Base-by-base conservation (phyloP, 2,888 invertebrate species). In the Scaptomyza parva region DNA sequence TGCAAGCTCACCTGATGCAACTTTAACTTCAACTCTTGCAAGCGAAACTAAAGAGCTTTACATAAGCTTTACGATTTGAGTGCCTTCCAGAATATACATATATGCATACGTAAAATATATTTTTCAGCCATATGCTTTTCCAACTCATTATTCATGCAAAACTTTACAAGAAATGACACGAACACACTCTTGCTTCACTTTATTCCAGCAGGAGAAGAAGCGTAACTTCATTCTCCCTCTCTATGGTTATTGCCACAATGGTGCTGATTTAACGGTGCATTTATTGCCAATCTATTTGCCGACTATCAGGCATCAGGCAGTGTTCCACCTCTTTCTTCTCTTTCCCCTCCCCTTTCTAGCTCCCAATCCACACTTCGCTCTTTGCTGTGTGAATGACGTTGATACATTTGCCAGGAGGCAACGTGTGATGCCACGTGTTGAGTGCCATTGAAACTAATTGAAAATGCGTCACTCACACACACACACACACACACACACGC, bases 371-470 rank as follows among this genome's bases (percentile, higher is more conserved):
- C 33, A 3, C 14, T 22, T 20, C 14, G 2, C 1, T 18, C 28
- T 9, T 44, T 14, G 59, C 47, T 22, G 39, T 65, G 65, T 51
- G 66, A 40, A 43, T 70, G 85, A 79, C 79, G 84, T 73, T 80
- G 84, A 79, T 70, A 81, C 81, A 80, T 84, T 73, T 77, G 68
- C 72, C 51, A 54, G 63, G 53, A 52, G 47, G 73, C 63, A 74
- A 41, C 44, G 40, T 70, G 57, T 43, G 54, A 53, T 53, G 66
- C 67, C 76, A 67, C 68, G 85, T 81, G 85, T 67, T 70, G 81
- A 80, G 82, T 84, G 78, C 72, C 72, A 78, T 75, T 74, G 85
- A 82, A 81, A 81, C 80, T 81, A 81, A 81, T 81, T 81, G 85
- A 85, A 81, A 81, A 85, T 81, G 82, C 78, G 80, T 63, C 72